phyloP scores from a whole-genome alignment of 1,140 invertebrate genomes.

The Trachelipus rathkii region DNA sequence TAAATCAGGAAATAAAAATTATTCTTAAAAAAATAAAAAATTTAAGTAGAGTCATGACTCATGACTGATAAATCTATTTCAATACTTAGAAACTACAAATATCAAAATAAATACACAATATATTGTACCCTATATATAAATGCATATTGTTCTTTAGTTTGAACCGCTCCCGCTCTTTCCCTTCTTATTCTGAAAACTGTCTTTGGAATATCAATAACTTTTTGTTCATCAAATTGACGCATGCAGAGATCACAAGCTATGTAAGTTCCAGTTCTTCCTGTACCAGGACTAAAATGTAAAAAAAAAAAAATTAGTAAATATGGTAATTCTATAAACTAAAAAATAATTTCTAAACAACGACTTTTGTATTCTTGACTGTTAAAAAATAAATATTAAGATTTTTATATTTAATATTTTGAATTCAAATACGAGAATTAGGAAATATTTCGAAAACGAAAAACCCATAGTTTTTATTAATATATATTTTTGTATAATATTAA shows the following conservation, averaged over 20 bases:
- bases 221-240: conserved; percentile 66
- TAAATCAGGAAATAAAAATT: no score
- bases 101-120: not conserved
- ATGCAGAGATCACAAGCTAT: conserved; percentile 81
- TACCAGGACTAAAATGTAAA: conserved; percentile 64
- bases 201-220: conserved; percentile 75
- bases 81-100: not conserved
- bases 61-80: not conserved
- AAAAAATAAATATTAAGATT: no score
- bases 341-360: no score
- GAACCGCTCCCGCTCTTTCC: conserved; percentile 79
- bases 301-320: conserved; percentile 16
- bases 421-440: no score
- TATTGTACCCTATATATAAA: conserved; percentile 63
- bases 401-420: no score
- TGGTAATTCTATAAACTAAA: not conserved
- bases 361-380: no score
- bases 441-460: no score
- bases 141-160: conserved; percentile 69
- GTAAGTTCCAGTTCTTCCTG: conserved; percentile 80
- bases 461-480: no score
- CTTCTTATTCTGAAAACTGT: conserved; percentile 75
- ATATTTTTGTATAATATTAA: no score
- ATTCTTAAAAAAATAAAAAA: no score
- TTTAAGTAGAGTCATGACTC: no score